Percentiles rank a stretch among this genome's conserved stretches.
Evolutionary conservation across 2,888 invertebrate species (phyloP).

Genomic region (Caenorhabditis afra): DNA sequence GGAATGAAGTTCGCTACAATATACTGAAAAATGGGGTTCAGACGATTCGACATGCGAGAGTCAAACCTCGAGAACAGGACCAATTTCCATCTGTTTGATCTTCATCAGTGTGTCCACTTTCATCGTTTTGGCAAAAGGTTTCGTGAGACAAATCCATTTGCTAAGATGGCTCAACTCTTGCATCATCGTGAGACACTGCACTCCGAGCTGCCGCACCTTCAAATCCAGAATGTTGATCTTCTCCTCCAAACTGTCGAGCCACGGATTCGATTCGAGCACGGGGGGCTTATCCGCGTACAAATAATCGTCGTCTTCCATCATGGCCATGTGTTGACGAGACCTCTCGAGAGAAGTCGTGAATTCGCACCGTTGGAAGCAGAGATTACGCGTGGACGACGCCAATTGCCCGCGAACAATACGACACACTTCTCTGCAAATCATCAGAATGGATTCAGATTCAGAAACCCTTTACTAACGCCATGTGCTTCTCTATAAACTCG

Average conservation of each 20-base stretch:
- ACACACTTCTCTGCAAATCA: constrained; percentile 38
- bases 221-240: constrained; percentile 10
- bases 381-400: constrained; percentile 26
- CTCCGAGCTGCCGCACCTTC: constrained; percentile 28
- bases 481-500: constrained; percentile 37
- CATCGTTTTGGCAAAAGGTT: constrained; percentile 42
- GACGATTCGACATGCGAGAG: neutral
- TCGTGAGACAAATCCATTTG: constrained; percentile 51
- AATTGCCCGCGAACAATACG: constrained; percentile 51
- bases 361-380: constrained; percentile 51
- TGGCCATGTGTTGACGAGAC: neutral
- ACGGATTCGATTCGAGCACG: constrained; percentile 3
- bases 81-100: constrained; percentile 44
- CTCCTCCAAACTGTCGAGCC: constrained; percentile 7
- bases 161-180: constrained; percentile 50
- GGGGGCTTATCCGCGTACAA: constrained; percentile 9
- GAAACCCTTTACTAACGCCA: constrained; percentile 33
- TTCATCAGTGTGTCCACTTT: constrained; percentile 44
- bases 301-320: constrained; percentile 16
- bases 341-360: constrained; percentile 8
- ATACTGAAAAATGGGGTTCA: constrained; percentile 19
- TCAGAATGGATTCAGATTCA: neutral
- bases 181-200: constrained; percentile 38
- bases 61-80: constrained; percentile 21
- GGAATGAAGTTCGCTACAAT: constrained; percentile 35